These are phyloP conservation scores for Gerris lacustris DNA, from an alignment of 2,888 invertebrate species.

Conservation along the genomic window DNA sequence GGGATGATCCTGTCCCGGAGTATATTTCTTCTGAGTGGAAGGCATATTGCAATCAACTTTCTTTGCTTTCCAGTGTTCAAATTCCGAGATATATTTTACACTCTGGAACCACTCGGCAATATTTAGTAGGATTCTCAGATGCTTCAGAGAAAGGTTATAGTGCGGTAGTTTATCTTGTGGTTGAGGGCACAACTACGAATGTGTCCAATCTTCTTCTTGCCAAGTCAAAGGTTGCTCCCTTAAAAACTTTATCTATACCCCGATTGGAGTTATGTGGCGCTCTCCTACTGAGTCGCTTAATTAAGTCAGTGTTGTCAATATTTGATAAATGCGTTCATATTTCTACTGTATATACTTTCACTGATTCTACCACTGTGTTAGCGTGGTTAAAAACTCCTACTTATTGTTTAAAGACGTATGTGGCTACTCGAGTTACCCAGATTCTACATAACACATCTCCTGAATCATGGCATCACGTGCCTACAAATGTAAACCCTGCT, in stretches of 20 bases:
- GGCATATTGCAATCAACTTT: not conserved
- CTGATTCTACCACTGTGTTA: not conserved
- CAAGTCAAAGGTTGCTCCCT: not conserved
- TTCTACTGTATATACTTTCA: not conserved
- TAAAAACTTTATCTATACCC: not conserved
- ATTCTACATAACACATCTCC: constrained; percentile 26
- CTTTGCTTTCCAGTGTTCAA: not conserved
- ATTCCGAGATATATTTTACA: not conserved
- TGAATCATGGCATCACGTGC: constrained; percentile 31
- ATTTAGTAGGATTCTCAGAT: not conserved
- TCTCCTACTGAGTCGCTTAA: not conserved
- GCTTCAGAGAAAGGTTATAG: not conserved
- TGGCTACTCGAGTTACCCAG: constrained; percentile 30
- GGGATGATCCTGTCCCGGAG: not conserved
- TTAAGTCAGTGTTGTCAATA: not conserved
- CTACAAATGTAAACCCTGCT: constrained; percentile 32
- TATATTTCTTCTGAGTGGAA: not conserved
- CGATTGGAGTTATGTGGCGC: not conserved
- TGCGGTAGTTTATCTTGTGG: not conserved
- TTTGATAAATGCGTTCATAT: not conserved
- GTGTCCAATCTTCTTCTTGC: not conserved
- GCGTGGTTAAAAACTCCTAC: not conserved
- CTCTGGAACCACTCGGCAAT: not conserved
- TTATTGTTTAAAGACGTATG: constrained; percentile 12
- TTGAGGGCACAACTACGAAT: not conserved